Evolutionary conservation across 2,113 vertebrate species (phyloP).

Genomic region (Cryptotis parvus): DNA sequence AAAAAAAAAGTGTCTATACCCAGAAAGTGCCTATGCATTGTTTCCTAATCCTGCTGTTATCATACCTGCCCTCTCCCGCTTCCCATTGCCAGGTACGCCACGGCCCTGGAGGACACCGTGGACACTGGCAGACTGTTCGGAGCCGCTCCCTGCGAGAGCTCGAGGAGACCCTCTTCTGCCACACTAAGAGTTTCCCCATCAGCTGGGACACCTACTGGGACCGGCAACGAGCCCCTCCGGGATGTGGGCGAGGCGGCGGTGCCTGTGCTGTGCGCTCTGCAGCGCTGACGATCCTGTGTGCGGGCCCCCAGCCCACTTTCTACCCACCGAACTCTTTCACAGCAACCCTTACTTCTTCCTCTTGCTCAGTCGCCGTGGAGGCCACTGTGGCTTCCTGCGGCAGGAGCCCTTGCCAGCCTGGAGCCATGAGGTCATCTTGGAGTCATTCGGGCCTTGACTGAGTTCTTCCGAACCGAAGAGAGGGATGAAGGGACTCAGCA

Average conservation of each 20-base stretch:
- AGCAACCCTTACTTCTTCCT: conserved; percentile 94
- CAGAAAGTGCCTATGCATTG: too few relatives aligned
- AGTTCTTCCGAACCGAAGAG: conserved; percentile 91
- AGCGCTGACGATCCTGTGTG: conserved; percentile 92
- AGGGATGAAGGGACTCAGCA: conserved; percentile 79
- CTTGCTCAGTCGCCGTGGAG: conserved; percentile 87
- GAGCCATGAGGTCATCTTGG: conserved; percentile 90
- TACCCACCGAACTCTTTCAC: conserved; percentile 91
- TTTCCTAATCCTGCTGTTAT: too few relatives aligned
- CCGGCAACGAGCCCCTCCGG: conserved; percentile 93
- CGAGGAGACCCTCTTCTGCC: conserved; percentile 92
- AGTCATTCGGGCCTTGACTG: conserved; percentile 90
- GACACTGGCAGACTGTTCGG: conserved; percentile 85
- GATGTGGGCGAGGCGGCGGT: conserved; percentile 93
- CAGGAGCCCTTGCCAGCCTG: conserved; percentile 83
- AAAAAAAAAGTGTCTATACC: too few relatives aligned
- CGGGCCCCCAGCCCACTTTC: conserved; percentile 80
- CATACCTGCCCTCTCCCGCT: neutral
- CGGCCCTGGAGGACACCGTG: conserved; percentile 87
- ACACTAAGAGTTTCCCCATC: conserved; percentile 73
- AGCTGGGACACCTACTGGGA: conserved; percentile 94
- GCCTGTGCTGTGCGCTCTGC: conserved; percentile 92
- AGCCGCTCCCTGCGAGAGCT: conserved; percentile 90
- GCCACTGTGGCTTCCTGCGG: conserved; percentile 92
- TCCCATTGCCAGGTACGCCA: conserved; percentile 87